Percentiles rank a stretch among this genome's conserved stretches.
These are phyloP conservation scores for Eremophila alpestris DNA, from an alignment of 2,797 vertebrate genomes.

Conservation along the genomic window DNA sequence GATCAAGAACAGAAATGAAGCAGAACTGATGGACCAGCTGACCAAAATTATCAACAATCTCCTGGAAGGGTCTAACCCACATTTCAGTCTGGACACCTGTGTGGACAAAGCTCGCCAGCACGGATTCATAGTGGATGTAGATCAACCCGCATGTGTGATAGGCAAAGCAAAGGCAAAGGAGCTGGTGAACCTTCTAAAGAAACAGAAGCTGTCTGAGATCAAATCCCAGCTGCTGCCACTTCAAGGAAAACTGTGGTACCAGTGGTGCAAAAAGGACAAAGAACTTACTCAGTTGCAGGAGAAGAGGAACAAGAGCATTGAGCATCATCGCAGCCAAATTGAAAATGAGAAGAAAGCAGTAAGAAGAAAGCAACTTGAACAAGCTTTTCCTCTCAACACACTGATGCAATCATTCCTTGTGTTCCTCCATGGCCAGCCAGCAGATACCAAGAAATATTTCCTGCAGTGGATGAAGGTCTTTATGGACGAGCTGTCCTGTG, in stretches of 20 bases:
- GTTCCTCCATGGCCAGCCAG: constrained; percentile 29
- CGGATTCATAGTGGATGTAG: constrained; percentile 72
- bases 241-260: no score
- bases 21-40: constrained; percentile 65
- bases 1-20: constrained; percentile 69
- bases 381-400: constrained; percentile 25
- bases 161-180: neutral
- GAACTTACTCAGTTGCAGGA: constrained; percentile 21
- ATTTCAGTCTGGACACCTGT: constrained; percentile 54
- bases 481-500: constrained; percentile 39
- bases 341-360: constrained; percentile 14
- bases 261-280: no score
- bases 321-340: constrained; percentile 70
- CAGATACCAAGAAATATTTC: constrained; percentile 69
- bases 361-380: constrained; percentile 29
- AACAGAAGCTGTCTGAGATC: no score
- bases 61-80: neutral
- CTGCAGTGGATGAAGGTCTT: constrained; percentile 76
- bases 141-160: constrained; percentile 33
- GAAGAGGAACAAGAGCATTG: constrained; percentile 65
- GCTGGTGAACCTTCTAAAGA: no score
- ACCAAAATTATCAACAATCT: constrained; percentile 22
- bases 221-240: no score
- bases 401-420: constrained; percentile 64
- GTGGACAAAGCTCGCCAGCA: neutral